Evolutionary conservation across 2,888 invertebrate species (phyloP).

Genomic region (Phortica magna): DNA sequence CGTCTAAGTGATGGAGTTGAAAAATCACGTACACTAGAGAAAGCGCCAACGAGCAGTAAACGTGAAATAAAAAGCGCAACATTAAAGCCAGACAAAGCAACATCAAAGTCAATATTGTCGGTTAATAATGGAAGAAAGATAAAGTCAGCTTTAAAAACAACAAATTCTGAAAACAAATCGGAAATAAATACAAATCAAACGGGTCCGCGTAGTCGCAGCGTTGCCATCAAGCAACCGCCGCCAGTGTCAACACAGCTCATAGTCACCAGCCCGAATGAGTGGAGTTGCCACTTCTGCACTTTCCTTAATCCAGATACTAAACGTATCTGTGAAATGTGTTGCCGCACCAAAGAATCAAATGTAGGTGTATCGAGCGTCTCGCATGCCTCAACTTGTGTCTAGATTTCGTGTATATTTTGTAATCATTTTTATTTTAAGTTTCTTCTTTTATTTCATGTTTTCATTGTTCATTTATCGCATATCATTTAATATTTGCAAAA

Average conservation of each 20-base stretch:
- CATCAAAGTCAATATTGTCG: slow-evolving; percentile 46
- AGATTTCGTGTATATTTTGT: slow-evolving; percentile 43
- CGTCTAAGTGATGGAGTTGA: slow-evolving; percentile 43
- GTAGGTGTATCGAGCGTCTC: slow-evolving; percentile 74
- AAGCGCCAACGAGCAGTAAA: slow-evolving; percentile 44
- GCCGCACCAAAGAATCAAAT: slow-evolving; percentile 79
- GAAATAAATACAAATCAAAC: slow-evolving; percentile 39
- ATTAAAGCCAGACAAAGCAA: slow-evolving; percentile 54
- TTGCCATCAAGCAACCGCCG: slow-evolving; percentile 62
- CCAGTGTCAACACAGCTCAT: slow-evolving; percentile 67
- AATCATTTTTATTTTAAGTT: not conserved
- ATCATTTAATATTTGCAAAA: not conserved
- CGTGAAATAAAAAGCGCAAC: slow-evolving; percentile 44
- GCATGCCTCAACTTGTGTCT: slow-evolving; percentile 76
- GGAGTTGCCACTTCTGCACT: slow-evolving; percentile 85
- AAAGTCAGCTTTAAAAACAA: slow-evolving; percentile 66
- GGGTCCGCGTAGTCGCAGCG: slow-evolving; percentile 42
- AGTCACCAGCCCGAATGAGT: slow-evolving; percentile 77
- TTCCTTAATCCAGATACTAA: slow-evolving; percentile 81
- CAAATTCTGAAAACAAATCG: slow-evolving; percentile 55
- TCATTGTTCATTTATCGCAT: not conserved
- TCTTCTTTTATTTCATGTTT: slow-evolving; percentile 6
- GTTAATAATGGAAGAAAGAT: slow-evolving; percentile 55
- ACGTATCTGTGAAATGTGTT: slow-evolving; percentile 86
- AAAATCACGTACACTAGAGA: slow-evolving; percentile 60